Base-by-base conservation (phyloP, 2,113 vertebrate genomes). In the Platichthys stellatus region DNA sequence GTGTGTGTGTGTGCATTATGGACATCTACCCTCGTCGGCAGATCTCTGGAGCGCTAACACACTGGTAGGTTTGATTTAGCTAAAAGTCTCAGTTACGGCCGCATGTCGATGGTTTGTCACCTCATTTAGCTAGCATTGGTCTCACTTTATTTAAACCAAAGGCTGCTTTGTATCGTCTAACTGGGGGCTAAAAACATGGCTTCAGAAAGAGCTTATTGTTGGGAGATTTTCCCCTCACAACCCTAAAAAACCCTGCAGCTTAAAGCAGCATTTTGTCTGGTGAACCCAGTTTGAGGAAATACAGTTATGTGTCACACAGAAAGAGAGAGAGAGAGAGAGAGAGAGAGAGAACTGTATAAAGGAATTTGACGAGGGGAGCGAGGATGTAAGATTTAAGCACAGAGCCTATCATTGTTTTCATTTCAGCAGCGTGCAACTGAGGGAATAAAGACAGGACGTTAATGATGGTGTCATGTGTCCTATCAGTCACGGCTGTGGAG, bases 191-290 rank as follows among this genome's bases (percentile, higher is more conserved):
- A 57, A 84, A 89, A 82, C 70, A 45, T 68, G 72, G 45, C 38
- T 68, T 67, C 56, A 90, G 81, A 93, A 92, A 87, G 90, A 82
- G 72, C 69, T 89, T 80, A 88, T 92, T 93, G 92, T 92, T 82
- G 57, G 67, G 18, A 77, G 56, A 66, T 70, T 84, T 82, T 81
- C 72, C 81, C 71, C 82, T 85, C 63, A 11, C 75, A 61, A 58
- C 77, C 21, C 71, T 66, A 69, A 72, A 53, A 58, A 89, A 74
- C 31, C 58, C 61, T 72, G 53, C 62, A 53, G 56, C 78, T 84
- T 78, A 40, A 82, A 80, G 87, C 67, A 68, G 85, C 40, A 73
- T 90, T 87, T 88, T 90, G 87, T 88, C 82, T 75, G 58, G 78
- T 69, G 68, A 81, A 28, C 8, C 40, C 74, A 28, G 67, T 86